These are phyloP conservation scores for Nymphalis urticae DNA, from an alignment of 2,888 invertebrate species.

Conservation along the genomic window DNA sequence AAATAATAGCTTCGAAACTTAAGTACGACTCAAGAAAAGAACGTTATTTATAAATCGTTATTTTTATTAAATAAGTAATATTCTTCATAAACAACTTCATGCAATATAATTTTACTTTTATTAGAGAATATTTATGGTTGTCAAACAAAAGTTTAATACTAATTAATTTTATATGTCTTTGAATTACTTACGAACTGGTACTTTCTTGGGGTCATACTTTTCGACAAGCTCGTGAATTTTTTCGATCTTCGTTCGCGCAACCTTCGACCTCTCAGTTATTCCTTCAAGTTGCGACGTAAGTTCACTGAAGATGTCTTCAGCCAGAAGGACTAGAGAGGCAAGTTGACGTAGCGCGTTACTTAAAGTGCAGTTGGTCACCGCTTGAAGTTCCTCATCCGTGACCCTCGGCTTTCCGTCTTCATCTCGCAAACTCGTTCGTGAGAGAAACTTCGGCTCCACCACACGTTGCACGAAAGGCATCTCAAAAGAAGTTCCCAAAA, in stretches of 20 bases:
- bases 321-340: conserved; percentile 90
- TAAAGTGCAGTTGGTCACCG: conserved; percentile 92
- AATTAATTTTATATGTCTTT: not conserved
- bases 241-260: conserved; percentile 86
- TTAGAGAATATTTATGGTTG: too few species aligned
- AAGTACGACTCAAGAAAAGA: too few species aligned
- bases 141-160: not conserved
- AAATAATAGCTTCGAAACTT: too few species aligned
- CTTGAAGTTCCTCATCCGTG: conserved; percentile 89
- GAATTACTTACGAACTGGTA: conserved; percentile 94
- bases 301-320: conserved; percentile 93
- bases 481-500: conserved; percentile 63
- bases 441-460: conserved; percentile 90
- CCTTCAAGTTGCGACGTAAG: conserved; percentile 88
- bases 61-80: too few species aligned
- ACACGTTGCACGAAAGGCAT: conserved; percentile 95
- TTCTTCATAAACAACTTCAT: too few species aligned
- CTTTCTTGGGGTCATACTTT: conserved; percentile 91
- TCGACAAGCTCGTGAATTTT: conserved; percentile 87
- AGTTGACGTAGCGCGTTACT: conserved; percentile 92
- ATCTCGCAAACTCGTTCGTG: conserved; percentile 84
- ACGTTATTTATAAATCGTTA: too few species aligned
- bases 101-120: too few species aligned
- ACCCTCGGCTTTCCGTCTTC: conserved; percentile 82
- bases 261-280: conserved; percentile 87